These are phyloP conservation scores for Pterophyllum scalare DNA, from an alignment of 2,113 vertebrate genomes.

Conservation along the genomic window DNA sequence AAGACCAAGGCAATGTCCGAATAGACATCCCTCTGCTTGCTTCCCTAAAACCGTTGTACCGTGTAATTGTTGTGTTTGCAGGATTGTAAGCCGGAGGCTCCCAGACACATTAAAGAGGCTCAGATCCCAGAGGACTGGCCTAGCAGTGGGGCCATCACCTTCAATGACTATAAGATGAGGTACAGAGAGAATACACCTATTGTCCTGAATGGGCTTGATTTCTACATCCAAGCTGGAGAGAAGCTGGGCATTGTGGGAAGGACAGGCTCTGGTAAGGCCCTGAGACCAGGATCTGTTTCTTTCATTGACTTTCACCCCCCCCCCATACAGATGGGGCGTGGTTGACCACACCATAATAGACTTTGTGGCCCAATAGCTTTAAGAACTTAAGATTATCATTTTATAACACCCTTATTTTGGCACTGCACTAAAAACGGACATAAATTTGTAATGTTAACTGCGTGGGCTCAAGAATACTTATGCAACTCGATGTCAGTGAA, in stretches of 20 bases:
- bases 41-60: background rate
- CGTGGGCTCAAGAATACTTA: too few relatives aligned
- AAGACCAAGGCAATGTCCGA: background rate
- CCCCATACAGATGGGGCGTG: too few relatives aligned
- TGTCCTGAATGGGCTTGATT: slow-evolving; percentile 79
- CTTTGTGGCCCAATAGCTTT: too few relatives aligned
- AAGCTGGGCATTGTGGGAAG: slow-evolving; percentile 86
- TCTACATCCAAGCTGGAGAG: slow-evolving; percentile 77
- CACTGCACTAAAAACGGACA: too few relatives aligned
- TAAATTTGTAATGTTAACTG: too few relatives aligned
- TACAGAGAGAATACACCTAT: slow-evolving; percentile 83
- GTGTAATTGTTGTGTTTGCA: slow-evolving; percentile 53
- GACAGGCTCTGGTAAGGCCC: slow-evolving; percentile 79
- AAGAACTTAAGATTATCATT: too few relatives aligned
- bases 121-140: slow-evolving; percentile 80
- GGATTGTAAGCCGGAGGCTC: slow-evolving; percentile 78
- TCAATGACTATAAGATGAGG: slow-evolving; percentile 83
- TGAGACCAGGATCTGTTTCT: background rate
- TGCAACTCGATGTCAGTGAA: too few relatives aligned
- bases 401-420: too few relatives aligned
- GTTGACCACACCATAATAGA: too few relatives aligned
- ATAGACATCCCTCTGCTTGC: background rate
- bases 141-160: slow-evolving; percentile 77
- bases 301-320: background rate
- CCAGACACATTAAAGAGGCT: slow-evolving; percentile 52